Evolutionary conservation across 2,888 invertebrate species (phyloP), one percentile per base, ranked within the genome.

Genomic region (Drosophila atripex): DNA sequence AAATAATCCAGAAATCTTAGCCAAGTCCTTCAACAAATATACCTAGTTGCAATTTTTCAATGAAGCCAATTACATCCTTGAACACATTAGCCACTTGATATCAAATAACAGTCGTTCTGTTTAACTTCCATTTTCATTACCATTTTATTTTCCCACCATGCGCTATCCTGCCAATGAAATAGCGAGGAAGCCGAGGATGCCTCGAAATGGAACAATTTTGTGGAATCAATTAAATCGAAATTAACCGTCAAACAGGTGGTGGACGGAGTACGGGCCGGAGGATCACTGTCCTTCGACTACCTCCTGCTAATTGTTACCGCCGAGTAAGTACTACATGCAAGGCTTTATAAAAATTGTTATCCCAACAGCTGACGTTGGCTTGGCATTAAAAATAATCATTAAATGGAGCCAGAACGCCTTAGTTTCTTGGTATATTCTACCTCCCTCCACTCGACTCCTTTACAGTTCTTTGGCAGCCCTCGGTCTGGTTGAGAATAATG

Each of bases 201-300:
- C 51, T 94, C 93, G 64, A 93, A 94, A 61, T 95, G 95, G 95
- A 93, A 93, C 65, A 93, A 92, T 76, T 96, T 96, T 89, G 94
- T 96, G 39, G 94, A 94, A 80, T 95, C 96, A 6, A 95, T 96
- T 77, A 93, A 95, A 85, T 95, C 96, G 0, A 95, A 96, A 88
- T 91, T 96, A 77, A 96, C 96, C 2, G 96, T 96, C 39, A 95
- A 96, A 78, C 96, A 96, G 92, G 96, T 97, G 0, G 96, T 97
- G 1, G 96, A 96, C 77, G 95, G 95, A 9, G 96, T 95, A 7
- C 89, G 92, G 25, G 80, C 94, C 14, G 96, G 96, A n/a, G 96
- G 96, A 25, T 93, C 94, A 75, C 91, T 97, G 47, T 96, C 96
- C 1, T 97, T 97, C 89, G 97, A 97, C 92, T 97, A 95, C 88